Evolutionary conservation across 2,113 vertebrate genomes (phyloP), one percentile per base, ranked within the genome.

Genomic region (Ageneiosus marmoratus): DNA sequence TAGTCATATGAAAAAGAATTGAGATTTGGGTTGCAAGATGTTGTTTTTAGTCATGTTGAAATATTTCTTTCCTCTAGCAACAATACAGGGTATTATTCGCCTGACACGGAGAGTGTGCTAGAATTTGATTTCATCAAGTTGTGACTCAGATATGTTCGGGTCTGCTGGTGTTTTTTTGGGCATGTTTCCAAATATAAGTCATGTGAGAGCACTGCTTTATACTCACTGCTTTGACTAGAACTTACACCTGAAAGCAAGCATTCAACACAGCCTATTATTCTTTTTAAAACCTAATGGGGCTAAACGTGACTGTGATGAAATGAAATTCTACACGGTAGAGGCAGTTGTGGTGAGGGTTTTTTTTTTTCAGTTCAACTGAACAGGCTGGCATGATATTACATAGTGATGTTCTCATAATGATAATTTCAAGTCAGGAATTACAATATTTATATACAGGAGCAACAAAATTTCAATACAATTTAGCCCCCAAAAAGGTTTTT

Each of bases 121-220:
- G 67, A 56, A 81, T 76, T 84, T 86, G 62, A 84, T 86, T 88
- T 82, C 84, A 84, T 80, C 75, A 88, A 56, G 79, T 79, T 82
- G 80, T 88, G 82, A 84, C 76, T 84, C 83, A 83, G 79, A 85
- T 86, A 80, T 83, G 73, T 85, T 76, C 72, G 65, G 63, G 75
- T 55, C 58, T 70, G 62, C 50, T 80, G 80, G 81, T 74, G 74
- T 69, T 51, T 41, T 55, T 37, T 78, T 79, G 85, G 83, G 87
- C 83, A 48, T 11, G 15, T 63, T 86, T 86, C 87, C 85, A 88
- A 63, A 65, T 60, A 69, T 34, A 82, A 79, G 79, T 77, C 62
- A 75, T 80, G 58, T 70, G 81, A 84, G 76, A 82, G 41, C 75
- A 70, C 50, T 55, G 60, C 34, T 65, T 55, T 53, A 83, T 77